A percentile compares a stretch with the other conserved stretches of the same genome.
These are phyloP conservation scores for Poeciliopsis retropinna DNA, from an alignment of 2,113 vertebrate genomes.

Conservation along the genomic window DNA sequence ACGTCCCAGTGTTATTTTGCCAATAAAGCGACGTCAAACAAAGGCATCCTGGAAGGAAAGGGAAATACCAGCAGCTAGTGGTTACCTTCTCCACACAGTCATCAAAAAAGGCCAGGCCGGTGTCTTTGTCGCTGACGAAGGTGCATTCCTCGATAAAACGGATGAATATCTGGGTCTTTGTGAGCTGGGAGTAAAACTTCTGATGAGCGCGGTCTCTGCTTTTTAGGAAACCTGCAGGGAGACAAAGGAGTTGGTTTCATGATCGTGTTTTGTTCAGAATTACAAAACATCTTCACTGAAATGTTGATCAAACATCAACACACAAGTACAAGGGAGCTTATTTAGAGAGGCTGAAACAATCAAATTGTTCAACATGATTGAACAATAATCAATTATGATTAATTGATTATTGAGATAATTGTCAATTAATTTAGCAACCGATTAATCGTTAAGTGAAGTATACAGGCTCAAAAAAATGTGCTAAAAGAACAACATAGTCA, in stretches of 20 bases:
- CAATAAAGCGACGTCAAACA: conserved; percentile 49
- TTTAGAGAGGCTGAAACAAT: background rate
- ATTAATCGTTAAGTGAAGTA: no score
- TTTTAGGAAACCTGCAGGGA: conserved; percentile 90
- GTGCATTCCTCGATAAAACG: conserved; percentile 99
- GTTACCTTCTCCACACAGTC: conserved; percentile 98
- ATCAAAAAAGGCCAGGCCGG: conserved; percentile 97
- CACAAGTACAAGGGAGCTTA: background rate
- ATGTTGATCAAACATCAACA: background rate
- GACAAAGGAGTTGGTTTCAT: background rate
- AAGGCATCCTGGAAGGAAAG: conserved; percentile 37
- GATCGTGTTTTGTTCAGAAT: background rate
- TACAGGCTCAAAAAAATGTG: no score
- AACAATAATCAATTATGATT: no score
- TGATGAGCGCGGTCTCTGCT: conserved; percentile 94
- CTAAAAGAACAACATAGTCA: no score
- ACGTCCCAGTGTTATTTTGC: conserved; percentile 42
- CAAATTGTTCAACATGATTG: no score
- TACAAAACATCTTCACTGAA: background rate
- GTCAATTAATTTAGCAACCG: no score
- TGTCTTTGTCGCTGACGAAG: conserved; percentile 99
- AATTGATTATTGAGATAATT: no score
- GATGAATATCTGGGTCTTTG: conserved; percentile 98
- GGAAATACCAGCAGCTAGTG: background rate
- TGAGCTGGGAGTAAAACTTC: conserved; percentile 94